Conservation (phyloP, 2,888 invertebrate species). For the Zygaena filipendulae region DNA sequence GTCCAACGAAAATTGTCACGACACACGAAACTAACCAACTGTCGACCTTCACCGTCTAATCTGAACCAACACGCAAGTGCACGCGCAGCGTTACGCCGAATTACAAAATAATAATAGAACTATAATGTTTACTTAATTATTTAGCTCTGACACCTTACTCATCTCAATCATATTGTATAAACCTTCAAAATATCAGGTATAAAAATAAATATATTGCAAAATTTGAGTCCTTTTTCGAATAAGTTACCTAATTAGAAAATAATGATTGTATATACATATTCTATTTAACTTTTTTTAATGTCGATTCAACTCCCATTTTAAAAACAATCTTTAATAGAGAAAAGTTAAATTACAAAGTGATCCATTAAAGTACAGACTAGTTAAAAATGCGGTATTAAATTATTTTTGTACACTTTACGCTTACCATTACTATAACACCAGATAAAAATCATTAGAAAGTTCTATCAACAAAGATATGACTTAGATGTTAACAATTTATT, state of each 20-base stretch:
- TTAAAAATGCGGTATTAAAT: conserved; percentile 60
- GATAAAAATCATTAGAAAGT: conserved; percentile 55
- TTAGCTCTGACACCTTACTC: too few relatives aligned
- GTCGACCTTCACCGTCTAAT: conserved; percentile 20
- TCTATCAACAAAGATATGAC: conserved; percentile 59
- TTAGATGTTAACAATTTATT: conserved; percentile 54
- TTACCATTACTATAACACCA: conserved; percentile 63
- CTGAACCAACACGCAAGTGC: too few relatives aligned
- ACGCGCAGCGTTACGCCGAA: too few relatives aligned
- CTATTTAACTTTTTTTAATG: conserved; percentile 28
- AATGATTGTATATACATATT: conserved; percentile 35
- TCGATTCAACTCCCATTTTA: conserved; percentile 28
- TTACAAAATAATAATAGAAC: too few relatives aligned
- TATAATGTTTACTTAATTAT: too few relatives aligned
- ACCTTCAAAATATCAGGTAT: conserved; percentile 58
- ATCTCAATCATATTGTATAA: conserved; percentile 26
- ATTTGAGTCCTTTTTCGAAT: conserved; percentile 27
- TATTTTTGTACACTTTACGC: conserved; percentile 62
- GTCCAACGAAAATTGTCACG: too few relatives aligned
- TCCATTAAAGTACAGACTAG: conserved; percentile 65
- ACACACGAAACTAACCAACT: conserved; percentile 9
- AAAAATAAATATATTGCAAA: conserved; percentile 60
- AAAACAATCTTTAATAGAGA: conserved; percentile 30
- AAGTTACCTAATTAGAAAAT: conserved; percentile 22
- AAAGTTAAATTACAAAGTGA: conserved; percentile 41